A percentile compares a stretch with the other conserved stretches of the same genome.
phyloP scores from a whole-genome alignment of 2,113 vertebrate genomes.

The Hystrix brachyura region DNA sequence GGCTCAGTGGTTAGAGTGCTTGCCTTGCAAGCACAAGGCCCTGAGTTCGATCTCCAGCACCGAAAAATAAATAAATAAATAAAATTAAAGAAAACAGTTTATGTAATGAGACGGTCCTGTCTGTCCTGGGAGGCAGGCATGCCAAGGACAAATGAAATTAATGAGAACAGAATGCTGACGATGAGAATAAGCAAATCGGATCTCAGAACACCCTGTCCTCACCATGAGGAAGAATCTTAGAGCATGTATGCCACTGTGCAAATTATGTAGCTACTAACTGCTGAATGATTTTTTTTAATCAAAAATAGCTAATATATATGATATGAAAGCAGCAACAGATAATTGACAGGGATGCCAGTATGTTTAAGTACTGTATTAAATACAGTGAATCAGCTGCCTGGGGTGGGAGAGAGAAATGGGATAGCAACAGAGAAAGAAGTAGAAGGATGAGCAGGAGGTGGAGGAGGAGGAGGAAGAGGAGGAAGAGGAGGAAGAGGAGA shows the following conservation, averaged over 20 bases:
- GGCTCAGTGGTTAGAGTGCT: no score
- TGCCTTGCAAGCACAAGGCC: no score
- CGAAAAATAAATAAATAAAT: not conserved
- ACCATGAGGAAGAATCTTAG: not conserved
- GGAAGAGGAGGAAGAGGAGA: no score
- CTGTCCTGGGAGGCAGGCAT: not conserved
- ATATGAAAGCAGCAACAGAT: not conserved
- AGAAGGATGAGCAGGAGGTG: not conserved
- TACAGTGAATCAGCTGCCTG: not conserved
- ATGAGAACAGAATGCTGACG: constrained; percentile 27
- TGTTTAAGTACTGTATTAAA: constrained; percentile 19
- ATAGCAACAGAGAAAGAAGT: not conserved
- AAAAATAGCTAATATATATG: constrained; percentile 7
- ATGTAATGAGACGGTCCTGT: constrained; percentile 32
- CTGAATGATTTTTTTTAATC: constrained; percentile 44
- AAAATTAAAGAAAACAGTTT: constrained; percentile 62
- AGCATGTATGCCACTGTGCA: not conserved
- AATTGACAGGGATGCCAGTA: not conserved
- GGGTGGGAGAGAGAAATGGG: not conserved
- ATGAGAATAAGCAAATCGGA: not conserved
- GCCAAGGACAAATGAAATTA: constrained; percentile 51
- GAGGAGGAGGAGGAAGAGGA: not conserved
- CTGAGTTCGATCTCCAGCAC: no score
- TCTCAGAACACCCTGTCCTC: not conserved
- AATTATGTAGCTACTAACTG: not conserved